Base-by-base conservation (phyloP, 2,113 vertebrate species). In the Xiphorhynchus elegans region DNA sequence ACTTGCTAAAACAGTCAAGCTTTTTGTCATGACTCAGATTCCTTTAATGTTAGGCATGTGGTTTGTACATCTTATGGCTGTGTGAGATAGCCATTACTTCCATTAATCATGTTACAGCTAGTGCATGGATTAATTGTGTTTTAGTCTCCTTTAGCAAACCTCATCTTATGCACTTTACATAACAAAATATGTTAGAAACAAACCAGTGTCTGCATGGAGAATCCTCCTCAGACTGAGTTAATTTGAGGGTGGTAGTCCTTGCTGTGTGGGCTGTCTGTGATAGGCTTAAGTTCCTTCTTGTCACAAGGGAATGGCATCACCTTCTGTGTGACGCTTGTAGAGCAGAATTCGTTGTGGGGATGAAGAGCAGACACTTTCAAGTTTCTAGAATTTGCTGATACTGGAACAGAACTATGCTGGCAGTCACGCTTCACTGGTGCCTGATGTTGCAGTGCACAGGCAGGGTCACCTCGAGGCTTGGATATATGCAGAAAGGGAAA, bases 311-410 rank as follows among this genome's bases (percentile, higher is more conserved):
- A 24, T 13, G 8, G 21, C 31, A 17, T 64, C 28, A 13, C 9
- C 13, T 10, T 40, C 44, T 33, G 21, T 7, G 7, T 46, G 10
- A 11, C 4, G 9, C 24, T 49, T 85, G 28, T 35, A 42, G 52
- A 49, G 35, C 28, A 31, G 21, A 15, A 1, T 74, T 78, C 7
- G 0, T 14, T 56, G 21, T 3, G 6, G 10, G 40, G 17, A 4
- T 77, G 77, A 84, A 35, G 58, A 67, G 7, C 6, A 24, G 37
- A 14, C 4, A 6, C 0, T 0, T 52, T 5, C 35, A 21, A 20
- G 12, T 44, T 86, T 17, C 14, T 29, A 19, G 23, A 16, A 17
- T 4, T 5, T 74, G 44, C 20, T 24, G 40, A 12, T 82, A 6
- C 7, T 63, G 46, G 53, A 59, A 28, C 31, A 74, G 39, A 53